A percentile compares a stretch with the other conserved stretches of the same genome.
phyloP scores from a whole-genome alignment of 2,888 invertebrate genomes.

The Pseudoips prasinana region DNA sequence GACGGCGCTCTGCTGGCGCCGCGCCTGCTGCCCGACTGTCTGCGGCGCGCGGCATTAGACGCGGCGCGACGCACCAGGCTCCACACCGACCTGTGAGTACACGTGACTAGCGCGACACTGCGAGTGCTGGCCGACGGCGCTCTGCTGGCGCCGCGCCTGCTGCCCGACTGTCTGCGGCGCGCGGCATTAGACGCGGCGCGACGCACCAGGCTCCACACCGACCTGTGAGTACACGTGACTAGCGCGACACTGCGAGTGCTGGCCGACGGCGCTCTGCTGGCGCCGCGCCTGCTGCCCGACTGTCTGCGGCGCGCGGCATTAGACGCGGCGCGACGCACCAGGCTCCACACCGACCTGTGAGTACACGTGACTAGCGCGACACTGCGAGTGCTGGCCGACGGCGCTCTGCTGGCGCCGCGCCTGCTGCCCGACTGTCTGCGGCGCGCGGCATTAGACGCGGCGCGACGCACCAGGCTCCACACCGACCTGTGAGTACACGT shows the following conservation, averaged over 20 bases:
- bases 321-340: neutral
- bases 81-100: conserved; percentile 1
- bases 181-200: neutral
- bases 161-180: neutral
- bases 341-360: conserved; percentile 3
- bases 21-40: neutral
- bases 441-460: neutral
- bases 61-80: neutral
- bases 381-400: too few species aligned
- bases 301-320: neutral
- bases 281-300: neutral
- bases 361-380: too few species aligned
- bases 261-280: too few species aligned
- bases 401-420: conserved; percentile 83
- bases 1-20: too few species aligned
- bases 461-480: neutral
- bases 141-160: neutral
- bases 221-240: neutral
- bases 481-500: conserved; percentile 1
- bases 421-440: neutral
- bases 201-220: neutral
- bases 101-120: too few species aligned
- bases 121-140: too few species aligned
- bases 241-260: too few species aligned
- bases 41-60: neutral